Conservation (phyloP, 2,888 invertebrate species). For the Gortyna flavago region DNA sequence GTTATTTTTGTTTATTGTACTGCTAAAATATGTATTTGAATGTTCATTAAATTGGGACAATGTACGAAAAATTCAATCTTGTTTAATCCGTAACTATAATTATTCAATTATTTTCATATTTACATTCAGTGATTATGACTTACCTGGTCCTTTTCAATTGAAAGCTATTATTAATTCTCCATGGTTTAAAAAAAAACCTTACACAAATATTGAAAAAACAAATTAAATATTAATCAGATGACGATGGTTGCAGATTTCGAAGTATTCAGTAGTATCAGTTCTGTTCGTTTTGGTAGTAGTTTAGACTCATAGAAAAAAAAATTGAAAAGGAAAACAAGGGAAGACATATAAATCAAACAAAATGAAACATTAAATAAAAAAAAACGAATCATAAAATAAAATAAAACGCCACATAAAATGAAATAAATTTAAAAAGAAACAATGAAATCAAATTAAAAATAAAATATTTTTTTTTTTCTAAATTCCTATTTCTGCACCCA, state of each 20-base stretch:
- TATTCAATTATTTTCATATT: constrained; percentile 33
- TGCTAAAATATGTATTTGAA: constrained; percentile 38
- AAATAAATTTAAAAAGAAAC: neutral
- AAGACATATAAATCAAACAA: neutral
- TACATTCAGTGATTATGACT: constrained; percentile 61
- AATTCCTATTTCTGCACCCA: constrained; percentile 72
- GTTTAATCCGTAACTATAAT: constrained; percentile 17
- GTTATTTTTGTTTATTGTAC: constrained; percentile 5
- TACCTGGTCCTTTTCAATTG: constrained; percentile 67
- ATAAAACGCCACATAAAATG: neutral
- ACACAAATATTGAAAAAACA: constrained; percentile 29
- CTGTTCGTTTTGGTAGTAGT: constrained; percentile 12
- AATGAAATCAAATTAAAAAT: neutral
- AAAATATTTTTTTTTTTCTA: neutral
- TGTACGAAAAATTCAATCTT: constrained; percentile 36
- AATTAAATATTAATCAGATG: constrained; percentile 13
- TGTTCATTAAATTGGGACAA: constrained; percentile 57
- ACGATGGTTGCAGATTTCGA: constrained; percentile 67
- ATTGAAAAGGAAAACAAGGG: constrained; percentile 9
- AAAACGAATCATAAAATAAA: neutral
- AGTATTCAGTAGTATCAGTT: constrained; percentile 34
- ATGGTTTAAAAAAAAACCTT: constrained; percentile 52
- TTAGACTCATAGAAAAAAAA: neutral
- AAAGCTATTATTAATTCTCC: constrained; percentile 75
- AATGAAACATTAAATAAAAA: neutral